phyloP scores from a whole-genome alignment of 2,797 vertebrate genomes.

The Pygocentrus nattereri region DNA sequence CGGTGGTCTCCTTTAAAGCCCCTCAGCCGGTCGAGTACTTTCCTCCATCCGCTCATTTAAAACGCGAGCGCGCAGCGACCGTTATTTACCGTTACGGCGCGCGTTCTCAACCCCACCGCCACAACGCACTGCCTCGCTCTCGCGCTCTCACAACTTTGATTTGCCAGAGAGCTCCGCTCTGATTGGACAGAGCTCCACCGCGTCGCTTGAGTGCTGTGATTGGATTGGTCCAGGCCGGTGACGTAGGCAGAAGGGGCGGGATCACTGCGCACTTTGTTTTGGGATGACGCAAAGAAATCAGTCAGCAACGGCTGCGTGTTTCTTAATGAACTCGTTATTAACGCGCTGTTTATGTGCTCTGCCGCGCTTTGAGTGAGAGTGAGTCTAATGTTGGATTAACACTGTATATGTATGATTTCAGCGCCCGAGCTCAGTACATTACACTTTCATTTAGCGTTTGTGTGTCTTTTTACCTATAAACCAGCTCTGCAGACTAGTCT shows the following conservation, averaged over 20 bases:
- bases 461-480: too few species aligned
- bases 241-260: background rate
- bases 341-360: too few species aligned
- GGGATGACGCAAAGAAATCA: background rate
- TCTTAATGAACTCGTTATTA: too few species aligned
- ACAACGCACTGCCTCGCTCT: background rate
- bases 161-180: background rate
- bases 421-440: too few species aligned
- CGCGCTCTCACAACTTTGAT: slow-evolving; percentile 20
- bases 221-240: background rate
- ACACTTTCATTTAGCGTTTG: too few species aligned
- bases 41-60: background rate
- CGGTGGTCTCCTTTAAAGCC: background rate
- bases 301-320: background rate
- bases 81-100: background rate
- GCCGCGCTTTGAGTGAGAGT: too few species aligned
- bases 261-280: background rate
- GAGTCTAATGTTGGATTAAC: too few species aligned
- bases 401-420: too few species aligned
- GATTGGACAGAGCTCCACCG: background rate
- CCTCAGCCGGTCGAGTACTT: background rate
- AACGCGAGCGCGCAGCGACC: background rate
- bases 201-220: background rate
- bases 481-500: too few species aligned
- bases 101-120: background rate